Evolutionary conservation across 2,113 vertebrate genomes (phyloP), one percentile per base, ranked within the genome.

Genomic region (Verasper variegatus): DNA sequence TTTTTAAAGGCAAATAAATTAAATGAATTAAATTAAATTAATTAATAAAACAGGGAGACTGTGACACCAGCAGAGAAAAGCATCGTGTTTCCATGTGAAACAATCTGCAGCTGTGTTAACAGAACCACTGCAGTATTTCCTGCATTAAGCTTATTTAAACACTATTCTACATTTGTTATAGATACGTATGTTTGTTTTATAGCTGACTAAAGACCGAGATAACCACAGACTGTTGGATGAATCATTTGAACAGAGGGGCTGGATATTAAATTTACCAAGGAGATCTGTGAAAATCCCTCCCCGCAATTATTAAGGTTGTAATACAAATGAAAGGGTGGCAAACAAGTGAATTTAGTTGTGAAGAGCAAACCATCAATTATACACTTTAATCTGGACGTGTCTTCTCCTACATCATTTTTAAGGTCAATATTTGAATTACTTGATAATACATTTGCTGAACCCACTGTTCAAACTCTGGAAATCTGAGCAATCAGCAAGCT

Each of bases 1-100:
- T 51, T 49, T 18, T 18, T 18, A 58, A 5, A 72, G 14, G 23
- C 80, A 74, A n/a, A n/a, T n/a, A n/a, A n/a, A n/a, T n/a, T n/a
- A n/a, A n/a, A n/a, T n/a, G n/a, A n/a, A n/a, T n/a, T n/a, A n/a
- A n/a, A n/a, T n/a, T n/a, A n/a, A n/a, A n/a, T n/a, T n/a, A n/a
- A 82, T 80, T 68, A 11, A 84, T 84, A 17, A n/a, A 58, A 72
- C 64, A 47, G 9, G 3, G n/a, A 55, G 49, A 66, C 55, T 85
- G 77, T 71, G 67, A 66, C 3, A 18, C 52, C 62, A 81, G 74
- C 76, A 81, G 37, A 83, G 74, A 61, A 47, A 69, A 13, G 61
- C 62, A 62, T 0, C 3, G 8, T 61, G 26, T 54, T 78, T 73
- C 35, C 21, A 71, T 54, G 55, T 49, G 68, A 24, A 67, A 51